phyloP scores from a whole-genome alignment of 2,113 vertebrate species.

The Glareola pratincola region DNA sequence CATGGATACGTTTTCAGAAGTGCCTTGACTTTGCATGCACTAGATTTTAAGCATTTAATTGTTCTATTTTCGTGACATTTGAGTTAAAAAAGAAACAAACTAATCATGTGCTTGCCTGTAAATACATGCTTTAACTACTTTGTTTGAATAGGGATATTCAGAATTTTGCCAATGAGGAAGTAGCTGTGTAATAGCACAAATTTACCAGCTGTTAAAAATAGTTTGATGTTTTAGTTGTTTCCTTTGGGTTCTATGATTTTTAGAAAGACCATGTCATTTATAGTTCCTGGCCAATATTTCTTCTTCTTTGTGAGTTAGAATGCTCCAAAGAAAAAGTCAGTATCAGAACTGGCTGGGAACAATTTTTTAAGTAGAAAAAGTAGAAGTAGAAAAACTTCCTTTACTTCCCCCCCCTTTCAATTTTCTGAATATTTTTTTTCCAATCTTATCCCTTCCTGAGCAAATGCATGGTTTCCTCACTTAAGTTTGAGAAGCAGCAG shows the following conservation, averaged over 20 bases:
- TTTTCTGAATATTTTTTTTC: background rate
- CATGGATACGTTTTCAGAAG: background rate
- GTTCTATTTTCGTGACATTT: background rate
- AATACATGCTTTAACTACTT: background rate
- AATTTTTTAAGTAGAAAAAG: background rate
- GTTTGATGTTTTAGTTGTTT: background rate
- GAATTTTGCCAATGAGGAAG: background rate
- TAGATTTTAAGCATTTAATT: background rate
- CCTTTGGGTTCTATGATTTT: background rate
- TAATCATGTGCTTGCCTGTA: background rate
- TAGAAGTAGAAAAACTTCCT: background rate
- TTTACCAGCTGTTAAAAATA: background rate
- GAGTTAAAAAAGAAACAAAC: background rate
- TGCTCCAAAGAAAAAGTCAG: background rate
- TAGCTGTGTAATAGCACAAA: background rate
- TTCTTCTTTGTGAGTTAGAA: background rate
- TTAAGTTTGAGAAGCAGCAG: background rate
- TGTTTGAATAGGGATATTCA: background rate
- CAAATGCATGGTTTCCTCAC: background rate
- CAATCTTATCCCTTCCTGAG: background rate
- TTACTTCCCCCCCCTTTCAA: rapidly evolving
- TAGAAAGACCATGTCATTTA: background rate
- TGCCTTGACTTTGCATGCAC: background rate
- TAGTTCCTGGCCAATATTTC: background rate
- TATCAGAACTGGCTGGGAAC: background rate